Evolutionary conservation across 2,113 vertebrate species (phyloP).

Genomic region (Dasypus novemcinctus): DNA sequence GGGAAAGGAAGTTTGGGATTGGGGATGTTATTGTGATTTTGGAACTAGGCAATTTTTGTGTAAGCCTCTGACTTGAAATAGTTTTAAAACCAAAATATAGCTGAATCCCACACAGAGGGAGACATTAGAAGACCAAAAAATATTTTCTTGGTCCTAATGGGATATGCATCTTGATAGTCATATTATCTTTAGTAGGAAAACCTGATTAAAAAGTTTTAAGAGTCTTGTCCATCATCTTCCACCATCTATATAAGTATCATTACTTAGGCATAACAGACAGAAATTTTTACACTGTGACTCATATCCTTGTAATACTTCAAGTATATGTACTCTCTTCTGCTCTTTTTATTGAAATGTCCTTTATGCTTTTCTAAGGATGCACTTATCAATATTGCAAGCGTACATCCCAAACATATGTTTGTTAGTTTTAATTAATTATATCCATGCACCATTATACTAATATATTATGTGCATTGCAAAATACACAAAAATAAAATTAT

Average conservation of each 20-base stretch:
- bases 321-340: neutral
- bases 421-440: neutral
- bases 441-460: neutral
- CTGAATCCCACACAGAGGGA: neutral
- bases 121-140: neutral
- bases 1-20: neutral
- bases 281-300: neutral
- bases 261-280: neutral
- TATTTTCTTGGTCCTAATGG: neutral
- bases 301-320: neutral
- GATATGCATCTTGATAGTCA: neutral
- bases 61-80: neutral
- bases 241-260: neutral
- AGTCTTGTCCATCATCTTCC: neutral
- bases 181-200: neutral
- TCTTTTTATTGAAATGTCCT: neutral
- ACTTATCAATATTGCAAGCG: neutral
- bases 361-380: neutral
- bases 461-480: neutral
- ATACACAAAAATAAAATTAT: neutral
- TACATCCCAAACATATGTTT: neutral
- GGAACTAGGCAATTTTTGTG: neutral
- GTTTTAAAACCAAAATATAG: neutral
- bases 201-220: neutral
- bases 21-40: neutral